Evolutionary conservation across 1,140 invertebrate species (phyloP).

Genomic region (Amphibalanus amphitrite): DNA sequence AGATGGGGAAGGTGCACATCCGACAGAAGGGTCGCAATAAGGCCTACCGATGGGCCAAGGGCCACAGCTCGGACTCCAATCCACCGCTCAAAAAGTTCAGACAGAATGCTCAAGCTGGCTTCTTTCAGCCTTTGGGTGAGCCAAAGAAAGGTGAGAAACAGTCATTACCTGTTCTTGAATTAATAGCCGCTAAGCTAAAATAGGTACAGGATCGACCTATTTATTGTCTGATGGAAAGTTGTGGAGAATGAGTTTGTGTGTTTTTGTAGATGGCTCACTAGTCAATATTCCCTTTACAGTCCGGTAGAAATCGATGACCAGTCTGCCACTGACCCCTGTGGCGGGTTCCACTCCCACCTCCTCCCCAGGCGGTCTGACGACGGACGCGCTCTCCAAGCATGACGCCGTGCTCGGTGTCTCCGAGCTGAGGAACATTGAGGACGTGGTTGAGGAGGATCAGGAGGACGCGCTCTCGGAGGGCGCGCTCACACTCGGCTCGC

Average conservation of each 20-base stretch:
- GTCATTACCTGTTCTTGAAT: too few relatives aligned
- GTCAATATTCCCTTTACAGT: too few relatives aligned
- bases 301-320: too few relatives aligned
- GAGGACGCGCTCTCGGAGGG: slow-evolving; percentile 25
- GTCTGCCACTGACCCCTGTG: too few relatives aligned
- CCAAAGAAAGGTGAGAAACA: not conserved
- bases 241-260: too few relatives aligned
- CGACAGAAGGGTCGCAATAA: not conserved
- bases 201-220: too few relatives aligned
- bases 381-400: slow-evolving; percentile 55
- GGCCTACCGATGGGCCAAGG: slow-evolving; percentile 53
- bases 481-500: slow-evolving; percentile 14
- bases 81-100: slow-evolving; percentile 60
- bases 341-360: too few relatives aligned
- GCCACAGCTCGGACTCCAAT: slow-evolving; percentile 75
- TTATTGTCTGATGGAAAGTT: too few relatives aligned
- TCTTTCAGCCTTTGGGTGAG: not conserved
- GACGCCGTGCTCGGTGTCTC: slow-evolving; percentile 41
- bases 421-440: slow-evolving; percentile 23
- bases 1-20: not conserved
- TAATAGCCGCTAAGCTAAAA: too few relatives aligned
- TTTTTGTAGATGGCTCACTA: too few relatives aligned
- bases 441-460: slow-evolving; percentile 24
- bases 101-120: slow-evolving; percentile 33
- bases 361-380: slow-evolving; percentile 34